Percentiles rank a stretch among this genome's conserved stretches.
Evolutionary conservation across 2,888 invertebrate species (phyloP).

Genomic region (Nephrotoma flavescens): DNA sequence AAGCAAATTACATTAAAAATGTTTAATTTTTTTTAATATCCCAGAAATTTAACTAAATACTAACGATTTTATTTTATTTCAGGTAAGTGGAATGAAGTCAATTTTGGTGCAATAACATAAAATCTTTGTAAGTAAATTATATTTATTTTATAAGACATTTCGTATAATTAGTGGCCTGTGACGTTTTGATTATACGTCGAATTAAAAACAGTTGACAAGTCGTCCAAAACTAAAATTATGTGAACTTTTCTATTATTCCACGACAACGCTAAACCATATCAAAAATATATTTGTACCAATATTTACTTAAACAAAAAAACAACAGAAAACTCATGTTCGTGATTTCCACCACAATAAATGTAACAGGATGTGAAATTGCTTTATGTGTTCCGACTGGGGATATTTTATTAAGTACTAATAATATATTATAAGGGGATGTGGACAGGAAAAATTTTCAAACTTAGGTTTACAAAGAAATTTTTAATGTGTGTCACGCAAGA

Average conservation of each 20-base stretch:
- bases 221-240: no score
- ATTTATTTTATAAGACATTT: no score
- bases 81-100: no score
- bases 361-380: neutral
- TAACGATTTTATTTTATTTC: no score
- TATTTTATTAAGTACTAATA: neutral
- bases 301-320: neutral
- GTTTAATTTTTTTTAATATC: no score
- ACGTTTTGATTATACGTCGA: no score
- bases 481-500: neutral
- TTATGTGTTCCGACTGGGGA: neutral
- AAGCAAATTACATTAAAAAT: no score
- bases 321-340: neutral
- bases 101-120: no score
- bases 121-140: no score
- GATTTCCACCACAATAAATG: neutral
- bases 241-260: neutral
- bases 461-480: neutral
- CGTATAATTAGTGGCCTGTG: no score
- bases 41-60: no score
- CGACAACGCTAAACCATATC: neutral
- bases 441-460: neutral
- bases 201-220: no score
- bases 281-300: neutral
- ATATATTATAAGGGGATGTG: neutral